A percentile compares a stretch with the other conserved stretches of the same genome.
These are phyloP conservation scores for Stenchaetothrips biformis DNA, from an alignment of 2,888 invertebrate genomes.

Conservation along the genomic window DNA sequence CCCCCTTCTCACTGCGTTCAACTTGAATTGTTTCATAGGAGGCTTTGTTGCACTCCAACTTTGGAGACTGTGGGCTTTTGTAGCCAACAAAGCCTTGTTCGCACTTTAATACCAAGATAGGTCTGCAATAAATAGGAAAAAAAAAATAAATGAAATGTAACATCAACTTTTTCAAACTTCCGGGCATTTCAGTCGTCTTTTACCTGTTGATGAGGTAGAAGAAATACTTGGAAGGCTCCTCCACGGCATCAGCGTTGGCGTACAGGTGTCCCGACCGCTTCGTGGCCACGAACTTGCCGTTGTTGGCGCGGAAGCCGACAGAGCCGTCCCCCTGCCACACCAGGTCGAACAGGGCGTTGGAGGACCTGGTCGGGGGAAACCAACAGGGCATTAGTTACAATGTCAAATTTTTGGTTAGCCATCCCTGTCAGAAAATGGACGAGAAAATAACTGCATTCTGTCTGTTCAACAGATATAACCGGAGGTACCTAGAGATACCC, in stretches of 20 bases:
- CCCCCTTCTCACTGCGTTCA: constrained; percentile 81
- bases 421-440: too few relatives aligned
- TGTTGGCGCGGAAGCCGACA: constrained; percentile 86
- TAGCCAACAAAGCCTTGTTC: constrained; percentile 95
- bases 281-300: constrained; percentile 88
- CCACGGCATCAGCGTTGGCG: constrained; percentile 76
- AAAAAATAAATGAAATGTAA: constrained; percentile 27
- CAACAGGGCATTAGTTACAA: too few relatives aligned
- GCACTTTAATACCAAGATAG: constrained; percentile 87
- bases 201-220: constrained; percentile 89
- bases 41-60: constrained; percentile 92
- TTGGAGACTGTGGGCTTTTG: constrained; percentile 60
- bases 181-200: constrained; percentile 31
- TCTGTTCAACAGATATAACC: too few relatives aligned
- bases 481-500: too few relatives aligned
- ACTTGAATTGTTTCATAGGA: constrained; percentile 90
- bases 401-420: too few relatives aligned
- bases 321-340: constrained; percentile 90
- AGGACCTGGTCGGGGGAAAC: constrained; percentile 55
- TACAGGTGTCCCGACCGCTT: constrained; percentile 92
- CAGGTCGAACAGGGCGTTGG: constrained; percentile 88
- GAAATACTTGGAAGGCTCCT: constrained; percentile 87
- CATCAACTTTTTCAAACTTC: not conserved
- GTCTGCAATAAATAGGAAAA: constrained; percentile 52
- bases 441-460: too few relatives aligned